Conservation (phyloP, 2,113 vertebrate genomes). For the Microtus oregoni region DNA sequence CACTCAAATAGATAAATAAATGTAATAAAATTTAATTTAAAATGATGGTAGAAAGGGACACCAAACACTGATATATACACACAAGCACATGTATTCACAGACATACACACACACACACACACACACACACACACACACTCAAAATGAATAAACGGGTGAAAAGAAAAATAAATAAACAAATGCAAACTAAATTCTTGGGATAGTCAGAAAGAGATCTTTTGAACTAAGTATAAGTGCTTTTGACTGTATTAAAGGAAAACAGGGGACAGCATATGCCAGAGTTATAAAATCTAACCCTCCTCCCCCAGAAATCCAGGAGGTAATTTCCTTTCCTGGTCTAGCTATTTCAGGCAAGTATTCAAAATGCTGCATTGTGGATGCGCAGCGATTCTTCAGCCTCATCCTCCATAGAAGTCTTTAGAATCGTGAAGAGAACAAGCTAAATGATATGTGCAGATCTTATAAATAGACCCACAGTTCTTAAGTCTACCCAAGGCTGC, state of each 20-base stretch:
- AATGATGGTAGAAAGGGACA: not conserved
- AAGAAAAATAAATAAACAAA: not conserved
- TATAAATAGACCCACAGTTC: slow-evolving; percentile 55
- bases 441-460: not conserved
- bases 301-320: not conserved
- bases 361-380: not conserved
- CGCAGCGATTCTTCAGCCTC: not conserved
- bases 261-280: not conserved
- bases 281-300: not conserved
- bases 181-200: not conserved
- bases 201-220: not conserved
- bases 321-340: not conserved
- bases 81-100: not conserved
- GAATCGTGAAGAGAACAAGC: slow-evolving; percentile 32
- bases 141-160: not conserved
- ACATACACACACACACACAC: not conserved
- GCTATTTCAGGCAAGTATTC: not conserved
- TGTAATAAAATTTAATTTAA: not conserved
- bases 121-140: not conserved
- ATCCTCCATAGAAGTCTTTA: not conserved
- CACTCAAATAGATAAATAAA: not conserved
- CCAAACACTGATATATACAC: too few species aligned
- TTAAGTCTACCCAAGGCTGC: slow-evolving; percentile 51
- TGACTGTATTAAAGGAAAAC: not conserved
- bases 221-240: not conserved